Base-by-base conservation (phyloP, 2,113 vertebrate species). In the Phainopepla nitens region DNA sequence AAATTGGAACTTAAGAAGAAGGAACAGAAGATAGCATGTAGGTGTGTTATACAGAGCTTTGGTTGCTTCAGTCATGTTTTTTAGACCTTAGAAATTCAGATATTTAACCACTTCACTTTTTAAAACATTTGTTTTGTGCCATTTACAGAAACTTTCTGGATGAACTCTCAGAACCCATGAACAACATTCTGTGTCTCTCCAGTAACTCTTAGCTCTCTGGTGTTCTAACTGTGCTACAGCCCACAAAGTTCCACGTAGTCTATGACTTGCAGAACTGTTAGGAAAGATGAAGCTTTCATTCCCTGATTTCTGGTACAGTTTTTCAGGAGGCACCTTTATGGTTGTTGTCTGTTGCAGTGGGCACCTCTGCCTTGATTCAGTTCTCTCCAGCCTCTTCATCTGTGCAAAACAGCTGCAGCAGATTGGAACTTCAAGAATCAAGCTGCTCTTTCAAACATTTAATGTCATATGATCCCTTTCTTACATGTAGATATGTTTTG, bases 1-100 rank as follows among this genome's bases (percentile, higher is more conserved):
- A 91, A 97, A 96, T 94, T 86, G 94, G 96, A 96, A 93, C 87
- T 97, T 87, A 28, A 90, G 72, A 94, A 97, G 89, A 94, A 89
- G 89, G 94, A 93, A 96, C 95, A 94, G 53, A 58, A 97, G 89
- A 85, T 28, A 56, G 54, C 47, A 9, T 85, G 79, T 80, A 89
- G 54, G 82, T 75, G 24, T 91, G 54, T 94, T 96, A 82, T 81
- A 95, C 87, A 90, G 85, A 97, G 85, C 23, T 82, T 50, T 72
- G 53, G 91, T 94, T 53, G 64, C 93, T 96, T 96, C 86, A 81
- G 62, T 96, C 94, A 10, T 58, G 82, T 61, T 96, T 96, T 97
- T 93, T 66, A 85, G 64, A 83, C 61, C 95, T 96, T 49, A 95
- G 91, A 93, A 71, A 90, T 81, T 61, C 90, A 78, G 79, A 44